Percentiles rank a stretch among this genome's conserved stretches.
Conservation (phyloP, 1,140 invertebrate genomes). For the Eueides isabella region DNA sequence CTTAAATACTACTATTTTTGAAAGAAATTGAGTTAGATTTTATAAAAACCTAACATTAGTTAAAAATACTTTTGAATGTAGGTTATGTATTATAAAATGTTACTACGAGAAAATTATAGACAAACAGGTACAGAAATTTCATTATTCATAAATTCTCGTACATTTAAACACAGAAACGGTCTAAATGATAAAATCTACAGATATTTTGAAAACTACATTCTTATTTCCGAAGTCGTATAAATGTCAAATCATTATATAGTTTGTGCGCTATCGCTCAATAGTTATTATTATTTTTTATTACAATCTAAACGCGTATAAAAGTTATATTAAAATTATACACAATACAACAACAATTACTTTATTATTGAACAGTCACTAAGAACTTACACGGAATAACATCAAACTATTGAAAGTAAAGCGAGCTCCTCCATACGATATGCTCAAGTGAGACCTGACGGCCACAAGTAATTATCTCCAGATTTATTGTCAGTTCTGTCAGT, state of each 20-base stretch:
- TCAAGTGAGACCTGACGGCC: conserved; percentile 39
- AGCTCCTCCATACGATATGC: conserved; percentile 63
- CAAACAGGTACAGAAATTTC: conserved; percentile 20
- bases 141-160: conserved; percentile 2
- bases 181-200: neutral
- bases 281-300: conserved; percentile 36
- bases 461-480: neutral
- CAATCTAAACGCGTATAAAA: conserved; percentile 62
- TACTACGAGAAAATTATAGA: neutral
- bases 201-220: neutral
- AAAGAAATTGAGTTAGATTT: conserved; percentile 12
- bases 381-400: conserved; percentile 59
- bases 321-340: conserved; percentile 23
- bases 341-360: conserved; percentile 33
- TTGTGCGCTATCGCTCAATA: conserved; percentile 60
- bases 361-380: conserved; percentile 43
- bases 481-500: conserved; percentile 7
- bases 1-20: conserved; percentile 7
- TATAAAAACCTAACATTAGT: conserved; percentile 25
- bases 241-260: conserved; percentile 30
- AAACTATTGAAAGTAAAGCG: conserved; percentile 62
- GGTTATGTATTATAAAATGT: conserved; percentile 17
- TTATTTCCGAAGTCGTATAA: conserved; percentile 1
- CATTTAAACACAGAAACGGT: neutral
- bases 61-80: conserved; percentile 8